Evolutionary conservation across 2,888 invertebrate genomes (phyloP), one percentile per base, ranked within the genome.

Genomic region (Dorcus parallelipipedus): DNA sequence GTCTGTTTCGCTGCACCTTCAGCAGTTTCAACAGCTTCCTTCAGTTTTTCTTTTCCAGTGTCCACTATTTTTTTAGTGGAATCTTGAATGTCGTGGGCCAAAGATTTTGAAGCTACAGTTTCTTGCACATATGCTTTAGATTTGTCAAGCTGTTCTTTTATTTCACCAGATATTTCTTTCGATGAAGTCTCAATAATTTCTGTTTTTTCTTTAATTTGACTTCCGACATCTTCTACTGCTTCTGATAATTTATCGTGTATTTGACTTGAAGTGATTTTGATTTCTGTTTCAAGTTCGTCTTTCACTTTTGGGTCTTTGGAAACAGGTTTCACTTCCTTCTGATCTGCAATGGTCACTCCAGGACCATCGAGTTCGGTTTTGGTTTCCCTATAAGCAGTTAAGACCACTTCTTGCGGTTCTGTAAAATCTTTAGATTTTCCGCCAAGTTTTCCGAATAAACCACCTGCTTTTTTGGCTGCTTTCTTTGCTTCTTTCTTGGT

Each of bases 331-430:
- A 10, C 14, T 33, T 42, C 9, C 26, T 5, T 9, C 4, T 14
- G 23, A 17, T 10, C 38, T 38, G 8, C n/a, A 9, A 3, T 33
- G 3, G 40, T 26, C 49, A n/a, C 48, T 49, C 54, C n/a, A 38
- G 49, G 9, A 26, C 51, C 14, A 23, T 38, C 38, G 17, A 33
- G 9, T 45, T 48, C 47, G 51, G 50, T 47, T 52, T 59, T 26
- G 41, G 49, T 9, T 9, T 58, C 23, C 26, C 17, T n/a, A 33
- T 54, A 41, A 47, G 41, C 20, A 38, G 38, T 9, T 26, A 23
- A 23, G 47, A 26, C 10, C 7, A 33, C 23, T 5, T 48, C 69
- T 58, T 71, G 70, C 49, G 69, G 71, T 5, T 68, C 69, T 33
- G 26, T 33, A 2, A 33, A 33, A 9, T 69, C 55, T 9, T 42